A percentile compares a stretch with the other conserved stretches of the same genome.
Conservation (phyloP, 2,888 invertebrate genomes). For the Teleiodes luculella region DNA sequence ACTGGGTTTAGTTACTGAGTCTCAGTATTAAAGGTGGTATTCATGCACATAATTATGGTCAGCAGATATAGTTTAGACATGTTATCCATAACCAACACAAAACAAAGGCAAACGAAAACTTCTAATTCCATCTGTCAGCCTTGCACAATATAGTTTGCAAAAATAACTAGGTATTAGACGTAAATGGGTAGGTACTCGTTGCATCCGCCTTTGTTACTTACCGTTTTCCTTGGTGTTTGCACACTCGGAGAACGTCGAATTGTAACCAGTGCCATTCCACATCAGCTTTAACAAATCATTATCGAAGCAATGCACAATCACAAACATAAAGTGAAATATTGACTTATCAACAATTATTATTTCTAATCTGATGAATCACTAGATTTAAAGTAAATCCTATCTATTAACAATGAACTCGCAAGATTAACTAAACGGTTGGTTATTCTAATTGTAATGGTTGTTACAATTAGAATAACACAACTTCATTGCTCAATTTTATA, state of each 20-base stretch:
- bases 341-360: constrained; percentile 46
- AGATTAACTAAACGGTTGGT: constrained; percentile 16
- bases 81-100: too few relatives aligned
- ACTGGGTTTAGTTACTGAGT: too few relatives aligned
- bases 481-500: constrained; percentile 12
- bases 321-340: constrained; percentile 65
- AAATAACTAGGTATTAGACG: constrained; percentile 13
- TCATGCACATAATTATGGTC: background rate
- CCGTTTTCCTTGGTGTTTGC: constrained; percentile 74
- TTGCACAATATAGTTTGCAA: constrained; percentile 16
- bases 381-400: constrained; percentile 37
- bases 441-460: background rate
- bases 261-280: constrained; percentile 77
- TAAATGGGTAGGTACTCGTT: background rate
- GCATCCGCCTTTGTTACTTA: constrained; percentile 42
- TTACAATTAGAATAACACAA: constrained; percentile 27
- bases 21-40: background rate
- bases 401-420: constrained; percentile 32
- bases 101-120: constrained; percentile 27
- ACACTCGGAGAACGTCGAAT: constrained; percentile 76
- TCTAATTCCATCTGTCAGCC: constrained; percentile 24
- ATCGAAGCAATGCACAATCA: constrained; percentile 66
- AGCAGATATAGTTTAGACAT: constrained; percentile 2
- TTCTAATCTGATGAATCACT: constrained; percentile 60
- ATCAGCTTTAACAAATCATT: constrained; percentile 67